A percentile compares a stretch with the other conserved stretches of the same genome.
Evolutionary conservation across 2,888 invertebrate species (phyloP).

Genomic region (Trichopria drosophilae): DNA sequence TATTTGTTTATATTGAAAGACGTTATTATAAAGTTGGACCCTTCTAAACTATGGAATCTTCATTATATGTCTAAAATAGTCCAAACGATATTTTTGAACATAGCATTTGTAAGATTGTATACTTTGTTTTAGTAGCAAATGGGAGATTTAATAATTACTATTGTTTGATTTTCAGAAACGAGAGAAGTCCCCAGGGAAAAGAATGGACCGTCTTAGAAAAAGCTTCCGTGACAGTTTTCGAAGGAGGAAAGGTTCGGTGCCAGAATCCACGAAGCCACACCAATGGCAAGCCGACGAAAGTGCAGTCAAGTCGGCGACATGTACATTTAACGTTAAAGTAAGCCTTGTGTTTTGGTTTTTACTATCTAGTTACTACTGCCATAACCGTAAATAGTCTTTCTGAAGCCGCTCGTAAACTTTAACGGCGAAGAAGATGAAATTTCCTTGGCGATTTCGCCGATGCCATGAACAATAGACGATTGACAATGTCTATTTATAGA

Average conservation of each 20-base stretch:
- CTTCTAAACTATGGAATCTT: too few relatives aligned
- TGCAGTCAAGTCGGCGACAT: constrained; percentile 92
- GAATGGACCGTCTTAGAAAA: constrained; percentile 84
- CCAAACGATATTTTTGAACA: too few relatives aligned
- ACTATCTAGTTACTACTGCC: too few relatives aligned
- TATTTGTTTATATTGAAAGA: too few relatives aligned
- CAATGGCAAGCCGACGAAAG: constrained; percentile 98
- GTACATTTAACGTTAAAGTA: constrained; percentile 94
- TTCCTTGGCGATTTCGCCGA: background rate
- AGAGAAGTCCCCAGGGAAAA: constrained; percentile 70
- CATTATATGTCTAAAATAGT: too few relatives aligned
- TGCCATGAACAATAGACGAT: too few relatives aligned
- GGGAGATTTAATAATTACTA: background rate
- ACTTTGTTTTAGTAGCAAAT: too few relatives aligned
- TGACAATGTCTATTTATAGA: too few relatives aligned
- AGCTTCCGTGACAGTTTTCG: constrained; percentile 94
- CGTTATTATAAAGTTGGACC: too few relatives aligned
- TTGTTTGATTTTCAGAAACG: constrained; percentile 61
- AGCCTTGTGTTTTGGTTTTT: too few relatives aligned
- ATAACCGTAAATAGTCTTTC: background rate
- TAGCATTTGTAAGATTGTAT: too few relatives aligned
- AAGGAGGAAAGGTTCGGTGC: constrained; percentile 82
- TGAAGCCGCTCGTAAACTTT: background rate
- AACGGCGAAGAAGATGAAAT: background rate
- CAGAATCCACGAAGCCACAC: constrained; percentile 94